Percentiles rank a stretch among this genome's conserved stretches.
Conservation (phyloP, 1,140 invertebrate species). For the Stratiolaelaps scimitus region DNA sequence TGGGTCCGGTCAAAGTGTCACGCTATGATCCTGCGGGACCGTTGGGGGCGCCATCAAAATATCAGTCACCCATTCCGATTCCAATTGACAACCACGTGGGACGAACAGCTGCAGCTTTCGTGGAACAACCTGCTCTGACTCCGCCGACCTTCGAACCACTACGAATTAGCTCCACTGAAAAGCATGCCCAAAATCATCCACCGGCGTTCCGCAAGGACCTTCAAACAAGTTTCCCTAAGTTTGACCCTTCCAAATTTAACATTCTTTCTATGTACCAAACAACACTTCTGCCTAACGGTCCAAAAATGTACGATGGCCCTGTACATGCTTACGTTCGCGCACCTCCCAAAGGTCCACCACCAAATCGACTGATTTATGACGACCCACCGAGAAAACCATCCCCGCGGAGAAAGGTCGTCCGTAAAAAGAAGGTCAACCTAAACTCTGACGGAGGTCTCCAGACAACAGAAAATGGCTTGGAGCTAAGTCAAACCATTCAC, state of each 20-base stretch:
- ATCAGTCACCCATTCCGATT: conserved; percentile 11
- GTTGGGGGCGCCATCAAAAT: neutral
- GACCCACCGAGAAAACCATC: neutral
- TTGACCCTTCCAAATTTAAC: conserved; percentile 13
- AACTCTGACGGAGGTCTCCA: conserved; percentile 11
- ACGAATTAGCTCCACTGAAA: neutral
- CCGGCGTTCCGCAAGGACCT: conserved; percentile 4
- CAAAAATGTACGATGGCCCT: conserved; percentile 24
- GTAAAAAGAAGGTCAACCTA: neutral
- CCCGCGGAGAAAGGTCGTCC: neutral
- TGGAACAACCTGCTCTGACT: neutral
- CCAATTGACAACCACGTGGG: neutral
- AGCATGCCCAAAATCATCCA: neutral
- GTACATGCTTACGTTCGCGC: conserved; percentile 15
- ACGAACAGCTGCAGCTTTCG: neutral
- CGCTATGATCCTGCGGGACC: conserved; percentile 4
- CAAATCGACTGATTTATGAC: conserved; percentile 9
- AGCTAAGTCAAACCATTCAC: conserved; percentile 15
- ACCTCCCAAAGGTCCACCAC: neutral
- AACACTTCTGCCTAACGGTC: conserved; percentile 10
- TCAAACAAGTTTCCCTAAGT: neutral
- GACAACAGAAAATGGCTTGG: conserved; percentile 14
- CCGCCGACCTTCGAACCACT: conserved; percentile 12
- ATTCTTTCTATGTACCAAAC: conserved; percentile 22
- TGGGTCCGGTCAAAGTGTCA: conserved; percentile 16